Percentiles rank a stretch among this genome's conserved stretches.
Conservation (phyloP, 2,888 invertebrate species). For the Phlogophora meticulosa region DNA sequence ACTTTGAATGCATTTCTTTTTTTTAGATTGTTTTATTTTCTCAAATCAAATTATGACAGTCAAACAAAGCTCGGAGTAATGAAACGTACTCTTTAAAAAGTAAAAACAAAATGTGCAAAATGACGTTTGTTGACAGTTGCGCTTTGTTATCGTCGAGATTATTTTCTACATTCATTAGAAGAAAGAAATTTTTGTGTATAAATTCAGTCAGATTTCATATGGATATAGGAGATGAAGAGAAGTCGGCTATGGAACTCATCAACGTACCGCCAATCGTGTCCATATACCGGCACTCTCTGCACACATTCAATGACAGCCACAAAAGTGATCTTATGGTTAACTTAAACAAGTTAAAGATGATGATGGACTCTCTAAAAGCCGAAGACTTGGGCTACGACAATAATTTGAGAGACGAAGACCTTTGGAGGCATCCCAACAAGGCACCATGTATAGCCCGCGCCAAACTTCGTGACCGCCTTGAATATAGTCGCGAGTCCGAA, state of each 20-base stretch:
- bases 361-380: conserved; percentile 93
- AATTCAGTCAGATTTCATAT: conserved; percentile 84
- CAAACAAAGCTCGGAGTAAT: conserved; percentile 24
- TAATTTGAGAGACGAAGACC: conserved; percentile 84
- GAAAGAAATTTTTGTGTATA: conserved; percentile 83
- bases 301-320: conserved; percentile 92
- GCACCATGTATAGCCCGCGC: conserved; percentile 92
- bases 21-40: neutral
- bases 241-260: conserved; percentile 87
- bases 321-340: conserved; percentile 92
- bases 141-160: conserved; percentile 88
- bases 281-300: conserved; percentile 93
- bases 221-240: conserved; percentile 85
- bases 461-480: too few species aligned
- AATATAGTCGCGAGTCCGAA: too few species aligned
- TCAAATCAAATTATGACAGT: conserved; percentile 9
- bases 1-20: neutral
- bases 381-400: conserved; percentile 93
- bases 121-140: conserved; percentile 88
- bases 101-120: conserved; percentile 86
- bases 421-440: conserved; percentile 88
- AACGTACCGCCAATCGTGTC: conserved; percentile 91
- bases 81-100: conserved; percentile 57
- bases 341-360: conserved; percentile 92
- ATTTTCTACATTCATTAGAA: conserved; percentile 80